Evolutionary conservation across 2,888 invertebrate species (phyloP).

Genomic region (Calameuta filiformis): DNA sequence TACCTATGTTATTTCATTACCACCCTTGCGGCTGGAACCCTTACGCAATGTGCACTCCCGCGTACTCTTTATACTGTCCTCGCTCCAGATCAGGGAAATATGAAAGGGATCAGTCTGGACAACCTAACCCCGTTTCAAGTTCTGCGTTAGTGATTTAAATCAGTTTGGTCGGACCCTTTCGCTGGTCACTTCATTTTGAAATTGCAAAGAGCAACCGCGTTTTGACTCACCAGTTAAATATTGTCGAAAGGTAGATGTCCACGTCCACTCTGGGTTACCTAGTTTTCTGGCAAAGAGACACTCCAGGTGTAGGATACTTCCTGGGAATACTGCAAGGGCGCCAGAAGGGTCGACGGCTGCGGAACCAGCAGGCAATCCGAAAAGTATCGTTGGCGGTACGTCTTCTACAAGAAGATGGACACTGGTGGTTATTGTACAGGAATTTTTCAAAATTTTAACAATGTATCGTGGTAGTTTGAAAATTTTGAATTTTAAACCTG

Average conservation of each 20-base stretch:
- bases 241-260: conserved; percentile 84
- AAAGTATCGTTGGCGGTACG: conserved; percentile 84
- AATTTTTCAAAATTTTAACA: not conserved
- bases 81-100: not conserved
- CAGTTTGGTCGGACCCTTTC: not conserved
- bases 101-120: not conserved
- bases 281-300: conserved; percentile 81
- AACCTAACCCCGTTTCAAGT: not conserved
- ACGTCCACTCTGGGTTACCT: conserved; percentile 89
- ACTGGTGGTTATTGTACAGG: not conserved
- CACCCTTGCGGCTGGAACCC: not conserved
- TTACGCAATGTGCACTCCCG: not conserved
- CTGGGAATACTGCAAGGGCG: conserved; percentile 83
- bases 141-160: not conserved
- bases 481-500: not conserved
- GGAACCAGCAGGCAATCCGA: conserved; percentile 81
- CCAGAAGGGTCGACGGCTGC: conserved; percentile 84
- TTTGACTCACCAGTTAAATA: conserved; percentile 77
- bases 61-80: not conserved
- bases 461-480: not conserved
- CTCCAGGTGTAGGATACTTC: conserved; percentile 83
- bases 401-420: conserved; percentile 71
- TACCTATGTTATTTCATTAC: not conserved
- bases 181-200: not conserved
- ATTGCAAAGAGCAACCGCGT: not conserved